Conservation (phyloP, 2,113 vertebrate genomes). For the Mastomys coucha region DNA sequence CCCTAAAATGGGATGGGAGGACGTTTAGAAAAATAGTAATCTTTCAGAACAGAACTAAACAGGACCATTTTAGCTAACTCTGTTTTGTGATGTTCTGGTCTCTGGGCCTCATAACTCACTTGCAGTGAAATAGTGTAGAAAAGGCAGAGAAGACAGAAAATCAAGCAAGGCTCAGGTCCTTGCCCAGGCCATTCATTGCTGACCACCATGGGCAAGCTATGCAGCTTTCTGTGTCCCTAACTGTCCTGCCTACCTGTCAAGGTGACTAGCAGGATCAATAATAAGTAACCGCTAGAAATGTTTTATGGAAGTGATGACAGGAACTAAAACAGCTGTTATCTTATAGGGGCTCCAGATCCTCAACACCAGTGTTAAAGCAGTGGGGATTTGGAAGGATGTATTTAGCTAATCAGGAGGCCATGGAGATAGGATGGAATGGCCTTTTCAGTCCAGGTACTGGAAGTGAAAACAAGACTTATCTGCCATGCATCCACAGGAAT, state of each 20-base stretch:
- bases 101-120: background rate
- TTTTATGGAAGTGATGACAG: slow-evolving; percentile 19
- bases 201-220: background rate
- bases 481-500: background rate
- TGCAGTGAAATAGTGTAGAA: slow-evolving; percentile 3
- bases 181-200: background rate
- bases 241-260: background rate
- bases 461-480: background rate
- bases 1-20: no score
- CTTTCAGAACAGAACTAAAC: background rate
- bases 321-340: background rate
- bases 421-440: background rate
- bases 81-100: background rate
- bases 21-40: background rate
- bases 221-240: background rate
- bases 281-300: background rate
- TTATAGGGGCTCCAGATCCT: background rate
- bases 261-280: background rate
- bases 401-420: background rate
- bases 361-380: background rate
- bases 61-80: slow-evolving; percentile 33
- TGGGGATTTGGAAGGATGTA: background rate
- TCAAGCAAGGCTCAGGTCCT: background rate
- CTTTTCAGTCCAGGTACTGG: background rate
- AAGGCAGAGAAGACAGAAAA: slow-evolving; percentile 29